Conservation (phyloP, 64 coral and sea anemone species). For the Stichodactyla helianthus region DNA sequence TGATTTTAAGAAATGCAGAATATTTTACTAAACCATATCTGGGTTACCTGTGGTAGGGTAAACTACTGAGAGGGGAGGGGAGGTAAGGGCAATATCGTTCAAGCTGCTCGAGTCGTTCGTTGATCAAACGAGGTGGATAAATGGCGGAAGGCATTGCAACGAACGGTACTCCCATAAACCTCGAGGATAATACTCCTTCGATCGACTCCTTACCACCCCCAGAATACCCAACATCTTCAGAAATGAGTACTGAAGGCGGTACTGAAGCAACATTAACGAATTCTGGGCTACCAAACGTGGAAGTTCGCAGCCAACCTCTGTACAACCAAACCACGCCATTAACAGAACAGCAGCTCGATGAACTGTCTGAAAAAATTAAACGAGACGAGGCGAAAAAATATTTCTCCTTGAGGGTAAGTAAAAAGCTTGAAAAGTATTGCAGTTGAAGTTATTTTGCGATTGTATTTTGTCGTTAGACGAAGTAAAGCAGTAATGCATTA, state of each 20-base stretch:
- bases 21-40: not conserved
- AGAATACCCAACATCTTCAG: conserved; percentile 6
- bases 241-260: not conserved
- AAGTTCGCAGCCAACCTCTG: conserved; percentile 42
- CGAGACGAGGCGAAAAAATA: conserved; percentile 85
- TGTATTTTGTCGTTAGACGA: too few relatives aligned
- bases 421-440: not conserved
- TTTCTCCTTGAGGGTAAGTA: conserved; percentile 85
- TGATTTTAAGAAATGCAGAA: not conserved
- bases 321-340: conserved; percentile 25
- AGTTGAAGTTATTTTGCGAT: too few relatives aligned
- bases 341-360: conserved; percentile 30
- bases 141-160: conserved; percentile 16
- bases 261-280: not conserved
- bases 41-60: not conserved
- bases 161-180: not conserved
- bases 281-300: conserved; percentile 46
- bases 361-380: conserved; percentile 48
- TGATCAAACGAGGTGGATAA: not conserved
- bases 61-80: not conserved
- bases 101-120: not conserved
- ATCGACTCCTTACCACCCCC: conserved; percentile 1
- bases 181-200: not conserved
- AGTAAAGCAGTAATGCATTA: too few relatives aligned
- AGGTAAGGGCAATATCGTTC: not conserved